Conservation (phyloP, 2,797 vertebrate genomes). For the Crypturellus tataupa region DNA sequence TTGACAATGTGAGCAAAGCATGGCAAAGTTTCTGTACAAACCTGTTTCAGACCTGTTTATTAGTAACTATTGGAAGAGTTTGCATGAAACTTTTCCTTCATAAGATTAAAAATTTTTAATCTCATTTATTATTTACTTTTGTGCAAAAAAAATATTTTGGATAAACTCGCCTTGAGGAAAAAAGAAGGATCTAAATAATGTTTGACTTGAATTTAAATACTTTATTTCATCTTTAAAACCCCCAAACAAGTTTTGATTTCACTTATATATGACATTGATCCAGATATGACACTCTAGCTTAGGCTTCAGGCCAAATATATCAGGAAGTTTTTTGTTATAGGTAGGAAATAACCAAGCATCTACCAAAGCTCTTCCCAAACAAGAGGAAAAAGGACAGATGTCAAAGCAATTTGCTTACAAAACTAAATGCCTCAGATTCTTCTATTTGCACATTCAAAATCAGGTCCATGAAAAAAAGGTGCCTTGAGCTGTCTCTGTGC, state of each 20-base stretch:
- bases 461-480: fast-evolving
- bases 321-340: not conserved
- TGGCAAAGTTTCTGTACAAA: not conserved
- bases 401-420: not conserved
- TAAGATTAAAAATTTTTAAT: not conserved
- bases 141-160: not conserved
- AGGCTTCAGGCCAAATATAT: not conserved
- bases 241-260: not conserved
- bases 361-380: not conserved
- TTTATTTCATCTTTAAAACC: not conserved
- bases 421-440: not conserved
- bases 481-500: not conserved
- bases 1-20: constrained; percentile 19
- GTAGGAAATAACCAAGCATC: not conserved
- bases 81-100: not conserved
- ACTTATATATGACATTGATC: not conserved
- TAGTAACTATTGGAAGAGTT: not conserved
- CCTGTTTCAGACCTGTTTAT: not conserved
- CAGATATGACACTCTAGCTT: fast-evolving
- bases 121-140: not conserved
- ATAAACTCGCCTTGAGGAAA: not conserved
- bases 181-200: not conserved
- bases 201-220: not conserved
- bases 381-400: not conserved
- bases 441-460: fast-evolving